Evolutionary conservation across 30 jellyfish, hydroid and myxozoan genomes (phyloP), one percentile per base, ranked within the genome.

Genomic region (Aurelia sp.): DNA sequence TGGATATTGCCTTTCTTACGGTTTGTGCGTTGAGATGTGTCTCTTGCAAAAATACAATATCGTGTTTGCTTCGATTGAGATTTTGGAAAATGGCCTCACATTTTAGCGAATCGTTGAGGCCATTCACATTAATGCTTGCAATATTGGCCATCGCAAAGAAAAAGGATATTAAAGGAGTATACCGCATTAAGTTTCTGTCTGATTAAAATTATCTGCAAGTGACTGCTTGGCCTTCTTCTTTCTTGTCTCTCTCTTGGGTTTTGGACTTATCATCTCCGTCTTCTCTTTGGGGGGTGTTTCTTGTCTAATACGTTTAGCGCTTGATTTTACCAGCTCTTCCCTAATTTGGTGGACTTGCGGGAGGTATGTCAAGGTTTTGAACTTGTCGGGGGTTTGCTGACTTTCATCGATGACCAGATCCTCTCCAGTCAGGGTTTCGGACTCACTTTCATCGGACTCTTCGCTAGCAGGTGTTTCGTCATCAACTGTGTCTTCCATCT

Each of bases 91-190:
- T 51, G 44, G 82, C 31, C 22, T 37, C 82, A 48, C 51, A 17
- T 27, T 52, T 44, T 19, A 33, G 66, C 68, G 82, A 69, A 69
- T 72, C 82, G 37, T 12, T 47, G 68, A 72, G 50, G 40, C 82
- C 82, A 72, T 72, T 48, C 82, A 72, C 82, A 44, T 72, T 72
- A 19, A 72, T 72, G 50, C 82, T 48, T 72, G 62, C 68, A 48
- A 72, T 52, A 48, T 52, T 13, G 37, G 82, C 82, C 82, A 72
- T 41, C 40, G 50, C 15, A 67, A 16, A 62, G 73, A 62, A 5
- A 62, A 62, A 19, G 3, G 17, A 62, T 4, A 62, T 19, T 41
- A 11, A 11, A 19, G 35, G 13, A 1, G 35, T 11, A 62, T 62
- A 15, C 20, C 23, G 4, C 23, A 58, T 15, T 58, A 15, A 7